These are phyloP conservation scores for Alosa sapidissima DNA, from an alignment of 2,797 vertebrate genomes.

Conservation along the genomic window DNA sequence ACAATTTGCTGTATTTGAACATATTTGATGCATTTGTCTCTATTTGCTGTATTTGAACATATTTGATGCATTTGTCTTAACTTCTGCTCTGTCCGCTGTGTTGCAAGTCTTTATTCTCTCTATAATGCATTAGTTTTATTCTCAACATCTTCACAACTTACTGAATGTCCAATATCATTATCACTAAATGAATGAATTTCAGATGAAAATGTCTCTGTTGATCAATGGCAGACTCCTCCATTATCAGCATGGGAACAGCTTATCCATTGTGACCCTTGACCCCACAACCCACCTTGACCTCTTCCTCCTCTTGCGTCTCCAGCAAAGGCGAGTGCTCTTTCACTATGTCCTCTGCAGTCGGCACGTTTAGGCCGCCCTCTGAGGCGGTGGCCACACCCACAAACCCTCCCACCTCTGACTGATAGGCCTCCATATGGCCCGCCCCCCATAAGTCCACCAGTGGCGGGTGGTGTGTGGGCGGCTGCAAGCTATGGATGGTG, in stretches of 20 bases:
- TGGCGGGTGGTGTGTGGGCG: conserved; percentile 80
- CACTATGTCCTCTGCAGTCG: conserved; percentile 73
- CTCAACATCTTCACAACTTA: background rate
- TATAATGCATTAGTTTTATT: background rate
- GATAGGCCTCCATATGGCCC: conserved; percentile 75
- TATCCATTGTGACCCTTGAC: background rate
- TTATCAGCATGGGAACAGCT: background rate
- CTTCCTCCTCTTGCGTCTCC: conserved; percentile 87
- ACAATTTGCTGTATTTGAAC: too few relatives aligned
- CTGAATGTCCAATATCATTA: background rate
- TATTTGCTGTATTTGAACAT: too few relatives aligned
- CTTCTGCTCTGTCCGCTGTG: too few relatives aligned
- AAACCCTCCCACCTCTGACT: conserved; percentile 78
- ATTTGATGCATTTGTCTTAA: too few relatives aligned
- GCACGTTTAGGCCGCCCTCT: conserved; percentile 73
- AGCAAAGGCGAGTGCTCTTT: conserved; percentile 86
- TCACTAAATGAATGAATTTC: background rate
- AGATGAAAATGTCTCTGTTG: background rate
- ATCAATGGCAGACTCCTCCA: background rate
- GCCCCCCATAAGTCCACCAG: conserved; percentile 88
- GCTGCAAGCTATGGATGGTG: conserved; percentile 79
- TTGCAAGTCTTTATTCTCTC: too few relatives aligned
- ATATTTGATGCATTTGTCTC: too few relatives aligned
- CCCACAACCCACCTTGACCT: conserved; percentile 70
- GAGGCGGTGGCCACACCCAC: conserved; percentile 80